phyloP scores from a whole-genome alignment of 2,888 invertebrate genomes.

The Aspidiotus destructor region DNA sequence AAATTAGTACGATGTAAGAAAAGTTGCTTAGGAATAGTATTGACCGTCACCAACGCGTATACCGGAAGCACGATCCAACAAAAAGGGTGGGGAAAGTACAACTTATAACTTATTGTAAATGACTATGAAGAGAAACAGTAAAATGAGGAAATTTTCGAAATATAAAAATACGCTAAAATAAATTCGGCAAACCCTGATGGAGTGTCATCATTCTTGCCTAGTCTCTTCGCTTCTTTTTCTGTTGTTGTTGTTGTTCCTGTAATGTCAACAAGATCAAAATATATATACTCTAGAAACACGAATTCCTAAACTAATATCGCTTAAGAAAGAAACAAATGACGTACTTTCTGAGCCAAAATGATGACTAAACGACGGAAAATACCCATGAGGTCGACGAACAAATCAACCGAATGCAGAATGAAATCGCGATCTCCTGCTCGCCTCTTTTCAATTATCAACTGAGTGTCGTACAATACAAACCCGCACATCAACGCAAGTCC shows the following conservation, averaged over 20 bases:
- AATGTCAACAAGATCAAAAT: not conserved
- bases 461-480: conserved; percentile 95
- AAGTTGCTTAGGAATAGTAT: no score
- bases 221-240: conserved; percentile 24
- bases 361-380: conserved; percentile 86
- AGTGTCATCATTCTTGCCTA: not conserved
- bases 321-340: conserved; percentile 24
- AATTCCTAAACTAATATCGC: not conserved
- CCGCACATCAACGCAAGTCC: conserved; percentile 87
- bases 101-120: no score
- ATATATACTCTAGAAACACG: not conserved
- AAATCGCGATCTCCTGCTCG: conserved; percentile 86
- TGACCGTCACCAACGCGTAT: no score
- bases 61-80: no score
- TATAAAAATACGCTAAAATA: no score
- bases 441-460: conserved; percentile 86
- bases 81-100: no score
- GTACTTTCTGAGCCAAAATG: conserved; percentile 81
- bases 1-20: no score
- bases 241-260: conserved; percentile 21
- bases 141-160: no score
- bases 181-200: not conserved
- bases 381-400: conserved; percentile 90
- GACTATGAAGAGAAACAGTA: no score
- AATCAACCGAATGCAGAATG: conserved; percentile 79